A percentile compares a stretch with the other conserved stretches of the same genome.
These are phyloP conservation scores for Premnoplex brunnescens DNA, from an alignment of 2,797 vertebrate species.

Conservation along the genomic window DNA sequence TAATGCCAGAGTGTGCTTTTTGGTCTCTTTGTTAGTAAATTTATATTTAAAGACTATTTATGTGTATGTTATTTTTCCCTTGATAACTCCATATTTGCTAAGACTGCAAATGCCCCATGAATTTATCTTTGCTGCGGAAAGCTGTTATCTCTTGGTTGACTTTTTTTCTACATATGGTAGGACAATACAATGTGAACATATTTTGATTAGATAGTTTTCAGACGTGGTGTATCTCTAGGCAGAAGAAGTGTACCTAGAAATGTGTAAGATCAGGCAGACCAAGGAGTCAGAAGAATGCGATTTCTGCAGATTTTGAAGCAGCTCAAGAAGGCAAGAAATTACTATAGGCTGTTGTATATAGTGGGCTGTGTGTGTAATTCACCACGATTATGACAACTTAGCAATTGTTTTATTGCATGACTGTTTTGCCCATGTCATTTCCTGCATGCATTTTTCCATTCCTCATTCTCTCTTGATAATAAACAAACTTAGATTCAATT, in stretches of 20 bases:
- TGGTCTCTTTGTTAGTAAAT: conserved; percentile 31
- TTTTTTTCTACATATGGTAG: background rate
- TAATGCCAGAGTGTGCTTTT: conserved; percentile 42
- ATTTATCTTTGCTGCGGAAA: background rate
- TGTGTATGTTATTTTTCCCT: background rate
- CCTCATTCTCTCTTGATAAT: background rate
- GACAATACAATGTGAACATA: background rate
- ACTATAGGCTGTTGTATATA: background rate
- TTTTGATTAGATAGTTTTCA: background rate
- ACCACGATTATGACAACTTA: background rate
- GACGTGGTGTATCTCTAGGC: background rate
- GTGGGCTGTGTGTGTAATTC: background rate
- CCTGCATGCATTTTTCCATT: background rate
- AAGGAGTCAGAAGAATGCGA: background rate
- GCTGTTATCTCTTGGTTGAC: background rate
- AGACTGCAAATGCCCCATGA: background rate
- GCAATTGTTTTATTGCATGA: background rate
- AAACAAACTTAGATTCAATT: background rate
- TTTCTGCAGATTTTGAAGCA: background rate
- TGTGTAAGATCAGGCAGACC: background rate
- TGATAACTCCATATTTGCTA: conserved; percentile 36
- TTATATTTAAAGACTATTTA: conserved; percentile 37
- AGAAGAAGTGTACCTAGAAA: background rate
- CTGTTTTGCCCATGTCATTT: background rate
- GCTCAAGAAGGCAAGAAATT: background rate